Conservation (phyloP, 2,888 invertebrate genomes). For the Branchipolynoe longqiensis region DNA sequence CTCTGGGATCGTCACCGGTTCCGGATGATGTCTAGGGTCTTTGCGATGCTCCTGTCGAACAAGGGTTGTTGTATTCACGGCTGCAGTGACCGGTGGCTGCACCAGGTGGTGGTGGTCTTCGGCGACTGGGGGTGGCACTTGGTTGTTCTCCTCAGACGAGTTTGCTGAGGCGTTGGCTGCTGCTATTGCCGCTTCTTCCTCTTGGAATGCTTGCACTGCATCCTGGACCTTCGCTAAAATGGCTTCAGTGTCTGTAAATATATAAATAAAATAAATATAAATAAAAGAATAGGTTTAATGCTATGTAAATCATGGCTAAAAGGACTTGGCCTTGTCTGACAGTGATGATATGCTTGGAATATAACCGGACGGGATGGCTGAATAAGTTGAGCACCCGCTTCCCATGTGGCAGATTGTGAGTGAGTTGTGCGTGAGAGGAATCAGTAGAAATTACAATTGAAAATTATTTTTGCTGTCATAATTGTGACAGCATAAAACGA, state of each 20-base stretch:
- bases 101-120: too few species aligned
- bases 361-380: too few species aligned
- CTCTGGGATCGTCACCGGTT: neutral
- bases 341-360: too few species aligned
- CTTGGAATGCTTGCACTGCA: conserved; percentile 24
- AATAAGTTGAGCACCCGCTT: too few species aligned
- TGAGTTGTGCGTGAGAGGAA: too few species aligned
- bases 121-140: neutral
- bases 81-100: too few species aligned
- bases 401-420: too few species aligned
- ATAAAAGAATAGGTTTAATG: neutral
- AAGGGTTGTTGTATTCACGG: too few species aligned
- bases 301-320: neutral
- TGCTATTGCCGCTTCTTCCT: conserved; percentile 40
- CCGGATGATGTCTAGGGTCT: neutral
- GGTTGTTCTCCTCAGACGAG: conserved; percentile 29
- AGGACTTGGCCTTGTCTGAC: too few species aligned
- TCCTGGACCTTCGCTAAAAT: conserved; percentile 50
- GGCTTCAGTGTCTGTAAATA: conserved; percentile 52
- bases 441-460: too few species aligned
- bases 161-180: conserved; percentile 10
- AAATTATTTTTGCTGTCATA: too few species aligned
- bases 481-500: too few species aligned
- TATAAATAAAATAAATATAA: neutral
- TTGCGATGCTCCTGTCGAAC: neutral